A percentile compares a stretch with the other conserved stretches of the same genome.
phyloP scores from a whole-genome alignment of 2,888 invertebrate genomes.

The Ectemnius continuus region DNA sequence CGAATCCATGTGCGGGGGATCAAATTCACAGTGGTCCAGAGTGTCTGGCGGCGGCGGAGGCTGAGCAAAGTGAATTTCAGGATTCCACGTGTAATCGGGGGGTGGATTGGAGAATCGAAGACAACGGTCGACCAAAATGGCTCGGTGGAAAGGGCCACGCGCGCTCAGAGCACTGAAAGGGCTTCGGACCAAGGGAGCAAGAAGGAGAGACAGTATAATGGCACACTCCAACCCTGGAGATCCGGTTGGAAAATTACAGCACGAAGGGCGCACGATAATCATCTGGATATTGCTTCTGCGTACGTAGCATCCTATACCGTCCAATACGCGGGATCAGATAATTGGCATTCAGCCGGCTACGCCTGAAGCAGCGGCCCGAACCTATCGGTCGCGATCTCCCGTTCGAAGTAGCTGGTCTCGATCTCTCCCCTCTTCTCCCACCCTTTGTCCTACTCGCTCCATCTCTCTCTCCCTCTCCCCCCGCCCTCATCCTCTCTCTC shows the following conservation, averaged over 20 bases:
- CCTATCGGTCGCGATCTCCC: slow-evolving; percentile 68
- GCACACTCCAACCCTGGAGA: slow-evolving; percentile 70
- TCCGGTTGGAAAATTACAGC: slow-evolving; percentile 71
- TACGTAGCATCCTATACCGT: slow-evolving; percentile 63
- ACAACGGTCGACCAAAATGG: no score
- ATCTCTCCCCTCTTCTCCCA: slow-evolving; percentile 15
- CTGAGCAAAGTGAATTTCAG: no score
- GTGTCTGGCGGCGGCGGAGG: no score
- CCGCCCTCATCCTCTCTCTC: no score
- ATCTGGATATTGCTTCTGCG: slow-evolving; percentile 74
- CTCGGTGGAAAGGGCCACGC: no score
- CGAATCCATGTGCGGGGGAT: no score
- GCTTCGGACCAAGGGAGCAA: slow-evolving; percentile 18
- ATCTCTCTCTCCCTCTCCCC: no score
- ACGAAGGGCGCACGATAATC: slow-evolving; percentile 69
- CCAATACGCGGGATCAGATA: slow-evolving; percentile 72
- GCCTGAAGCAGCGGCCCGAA: slow-evolving; percentile 57
- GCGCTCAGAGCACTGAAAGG: slow-evolving; percentile 43
- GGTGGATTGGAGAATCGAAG: slow-evolving; percentile 1
- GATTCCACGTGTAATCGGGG: background rate
- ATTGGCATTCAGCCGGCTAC: slow-evolving; percentile 71
- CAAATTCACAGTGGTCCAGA: no score
- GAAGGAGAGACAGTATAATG: slow-evolving; percentile 63
- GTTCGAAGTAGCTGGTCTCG: slow-evolving; percentile 63
- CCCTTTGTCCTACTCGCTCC: no score